Conservation (phyloP, 2,888 invertebrate genomes). For the Himalopsyche anomala region DNA sequence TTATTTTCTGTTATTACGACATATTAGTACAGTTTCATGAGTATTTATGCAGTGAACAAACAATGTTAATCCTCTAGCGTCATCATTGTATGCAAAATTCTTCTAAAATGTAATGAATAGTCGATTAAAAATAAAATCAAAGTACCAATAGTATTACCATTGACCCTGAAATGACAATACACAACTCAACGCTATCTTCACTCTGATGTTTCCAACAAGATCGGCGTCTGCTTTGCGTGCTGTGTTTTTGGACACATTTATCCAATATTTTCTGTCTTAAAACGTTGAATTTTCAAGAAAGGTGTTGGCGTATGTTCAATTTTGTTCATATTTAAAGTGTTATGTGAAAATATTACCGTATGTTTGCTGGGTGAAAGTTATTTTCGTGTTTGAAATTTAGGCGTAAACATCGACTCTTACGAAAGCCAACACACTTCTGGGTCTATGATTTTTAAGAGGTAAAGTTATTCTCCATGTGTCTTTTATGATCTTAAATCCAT, state of each 20-base stretch:
- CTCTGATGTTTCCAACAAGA: slow-evolving; percentile 61
- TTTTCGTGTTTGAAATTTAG: slow-evolving; percentile 54
- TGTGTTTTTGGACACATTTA: slow-evolving; percentile 57
- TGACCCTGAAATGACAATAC: slow-evolving; percentile 61
- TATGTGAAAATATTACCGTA: slow-evolving; percentile 53
- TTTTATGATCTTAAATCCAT: slow-evolving; percentile 32
- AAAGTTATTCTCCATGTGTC: slow-evolving; percentile 50
- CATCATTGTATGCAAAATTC: neutral
- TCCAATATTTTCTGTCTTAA: slow-evolving; percentile 60
- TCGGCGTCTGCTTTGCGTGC: slow-evolving; percentile 62
- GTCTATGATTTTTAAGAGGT: slow-evolving; percentile 63
- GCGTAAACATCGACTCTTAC: slow-evolving; percentile 63
- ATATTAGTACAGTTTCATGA: neutral
- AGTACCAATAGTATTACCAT: slow-evolving; percentile 51
- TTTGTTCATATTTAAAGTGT: slow-evolving; percentile 55
- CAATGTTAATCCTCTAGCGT: neutral
- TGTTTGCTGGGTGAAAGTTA: slow-evolving; percentile 49
- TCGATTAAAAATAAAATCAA: slow-evolving; percentile 4
- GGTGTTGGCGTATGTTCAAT: neutral
- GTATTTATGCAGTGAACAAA: neutral
- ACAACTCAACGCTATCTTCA: slow-evolving; percentile 55
- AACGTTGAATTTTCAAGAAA: slow-evolving; percentile 47
- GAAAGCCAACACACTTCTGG: slow-evolving; percentile 62
- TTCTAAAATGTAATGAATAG: neutral
- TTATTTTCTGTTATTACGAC: neutral